Evolutionary conservation across 2,113 vertebrate genomes (phyloP).

Genomic region (Azemiops feae): DNA sequence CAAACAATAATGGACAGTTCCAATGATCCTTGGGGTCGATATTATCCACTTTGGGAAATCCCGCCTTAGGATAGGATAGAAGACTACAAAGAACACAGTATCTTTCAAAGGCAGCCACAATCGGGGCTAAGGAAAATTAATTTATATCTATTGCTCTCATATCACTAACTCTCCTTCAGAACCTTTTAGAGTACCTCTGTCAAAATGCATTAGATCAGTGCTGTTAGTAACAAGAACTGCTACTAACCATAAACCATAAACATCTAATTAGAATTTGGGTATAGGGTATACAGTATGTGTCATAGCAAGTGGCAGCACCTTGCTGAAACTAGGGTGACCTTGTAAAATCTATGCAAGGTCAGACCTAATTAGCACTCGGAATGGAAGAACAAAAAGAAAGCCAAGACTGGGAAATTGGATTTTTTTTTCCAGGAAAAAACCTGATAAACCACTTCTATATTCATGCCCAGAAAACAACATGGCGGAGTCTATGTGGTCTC

Average conservation of each 20-base stretch:
- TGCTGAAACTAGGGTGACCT: background rate
- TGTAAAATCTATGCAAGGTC: background rate
- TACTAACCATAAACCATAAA: background rate
- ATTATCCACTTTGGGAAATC: background rate
- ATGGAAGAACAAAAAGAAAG: background rate
- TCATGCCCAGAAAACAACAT: background rate
- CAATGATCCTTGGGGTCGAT: background rate
- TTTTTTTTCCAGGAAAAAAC: background rate
- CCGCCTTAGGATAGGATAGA: background rate
- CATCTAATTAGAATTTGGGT: background rate
- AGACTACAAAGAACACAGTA: background rate
- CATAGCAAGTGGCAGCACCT: background rate
- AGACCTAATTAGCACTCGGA: background rate
- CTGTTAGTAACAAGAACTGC: background rate
- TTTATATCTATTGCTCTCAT: background rate
- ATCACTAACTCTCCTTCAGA: background rate
- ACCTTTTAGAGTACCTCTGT: background rate
- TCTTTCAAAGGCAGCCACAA: background rate
- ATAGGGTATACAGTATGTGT: background rate
- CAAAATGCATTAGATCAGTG: background rate
- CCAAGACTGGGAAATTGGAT: background rate
- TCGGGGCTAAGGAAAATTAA: background rate
- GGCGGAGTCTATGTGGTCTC: background rate
- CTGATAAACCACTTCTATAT: background rate
- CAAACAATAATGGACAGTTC: background rate